phyloP scores from a whole-genome alignment of 2,888 invertebrate genomes.

The Scrobipalpa atriplicella region DNA sequence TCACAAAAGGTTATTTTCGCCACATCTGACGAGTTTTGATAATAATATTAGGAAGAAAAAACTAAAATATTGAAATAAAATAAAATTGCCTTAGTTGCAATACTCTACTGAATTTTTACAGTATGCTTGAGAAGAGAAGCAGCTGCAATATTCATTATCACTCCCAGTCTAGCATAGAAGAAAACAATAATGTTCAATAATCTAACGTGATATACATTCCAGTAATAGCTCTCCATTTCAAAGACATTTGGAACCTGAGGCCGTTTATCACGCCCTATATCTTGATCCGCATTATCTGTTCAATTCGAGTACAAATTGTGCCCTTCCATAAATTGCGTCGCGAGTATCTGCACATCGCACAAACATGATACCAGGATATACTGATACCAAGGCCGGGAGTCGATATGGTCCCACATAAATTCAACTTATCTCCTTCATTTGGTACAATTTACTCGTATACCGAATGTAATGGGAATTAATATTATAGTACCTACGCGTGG shows the following conservation, averaged over 20 bases:
- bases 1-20: too few species aligned
- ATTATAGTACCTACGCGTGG: conserved; percentile 17
- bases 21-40: too few species aligned
- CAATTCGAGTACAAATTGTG: conserved; percentile 61
- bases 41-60: too few species aligned
- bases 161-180: too few species aligned
- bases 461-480: conserved; percentile 26
- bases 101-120: too few species aligned
- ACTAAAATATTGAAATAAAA: too few species aligned
- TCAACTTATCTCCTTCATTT: conserved; percentile 71
- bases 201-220: too few species aligned
- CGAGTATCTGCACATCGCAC: conserved; percentile 64
- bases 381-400: conserved; percentile 67
- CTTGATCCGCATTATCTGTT: conserved; percentile 50
- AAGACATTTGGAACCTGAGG: neutral
- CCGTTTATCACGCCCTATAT: neutral
- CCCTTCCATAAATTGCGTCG: conserved; percentile 62
- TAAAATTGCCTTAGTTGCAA: too few species aligned
- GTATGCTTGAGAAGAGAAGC: too few species aligned
- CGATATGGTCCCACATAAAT: conserved; percentile 76
- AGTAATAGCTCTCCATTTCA: neutral
- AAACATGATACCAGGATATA: conserved; percentile 50
- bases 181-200: too few species aligned
- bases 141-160: too few species aligned
- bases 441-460: conserved; percentile 34